Conservation (phyloP, 2,113 vertebrate species). For the Poecilia latipinna region DNA sequence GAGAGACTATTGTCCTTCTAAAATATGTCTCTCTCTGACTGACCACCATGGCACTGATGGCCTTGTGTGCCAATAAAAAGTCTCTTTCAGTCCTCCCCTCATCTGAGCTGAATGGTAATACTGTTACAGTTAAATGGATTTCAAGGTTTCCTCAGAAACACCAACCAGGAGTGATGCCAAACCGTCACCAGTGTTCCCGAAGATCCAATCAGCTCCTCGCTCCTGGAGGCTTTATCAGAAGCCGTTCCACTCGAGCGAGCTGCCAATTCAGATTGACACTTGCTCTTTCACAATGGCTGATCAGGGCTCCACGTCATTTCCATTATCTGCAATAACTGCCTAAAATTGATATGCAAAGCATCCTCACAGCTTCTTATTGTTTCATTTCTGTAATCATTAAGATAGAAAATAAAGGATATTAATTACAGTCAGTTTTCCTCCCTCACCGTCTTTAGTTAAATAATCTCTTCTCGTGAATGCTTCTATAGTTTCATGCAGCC, state of each 20-base stretch:
- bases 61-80: constrained; percentile 39
- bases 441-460: constrained; percentile 6
- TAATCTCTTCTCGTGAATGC: background rate
- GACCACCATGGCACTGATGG: constrained; percentile 31
- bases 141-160: constrained; percentile 39
- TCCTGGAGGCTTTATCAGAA: constrained; percentile 47
- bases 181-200: constrained; percentile 33
- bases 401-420: constrained; percentile 51
- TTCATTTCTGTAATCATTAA: constrained; percentile 46
- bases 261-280: constrained; percentile 43
- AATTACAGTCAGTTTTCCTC: constrained; percentile 26
- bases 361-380: constrained; percentile 52
- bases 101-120: constrained; percentile 42
- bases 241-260: constrained; percentile 37
- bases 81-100: constrained; percentile 2
- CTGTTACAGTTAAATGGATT: constrained; percentile 60
- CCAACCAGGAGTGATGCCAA: constrained; percentile 19
- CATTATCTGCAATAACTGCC: constrained; percentile 46
- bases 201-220: constrained; percentile 57
- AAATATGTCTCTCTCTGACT: constrained; percentile 39
- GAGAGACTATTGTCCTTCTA: constrained; percentile 67
- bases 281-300: constrained; percentile 45
- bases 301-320: constrained; percentile 36
- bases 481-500: constrained; percentile 26
- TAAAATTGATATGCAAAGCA: constrained; percentile 65